phyloP scores from a whole-genome alignment of 2,797 vertebrate species.

The Anguilla anguilla region DNA sequence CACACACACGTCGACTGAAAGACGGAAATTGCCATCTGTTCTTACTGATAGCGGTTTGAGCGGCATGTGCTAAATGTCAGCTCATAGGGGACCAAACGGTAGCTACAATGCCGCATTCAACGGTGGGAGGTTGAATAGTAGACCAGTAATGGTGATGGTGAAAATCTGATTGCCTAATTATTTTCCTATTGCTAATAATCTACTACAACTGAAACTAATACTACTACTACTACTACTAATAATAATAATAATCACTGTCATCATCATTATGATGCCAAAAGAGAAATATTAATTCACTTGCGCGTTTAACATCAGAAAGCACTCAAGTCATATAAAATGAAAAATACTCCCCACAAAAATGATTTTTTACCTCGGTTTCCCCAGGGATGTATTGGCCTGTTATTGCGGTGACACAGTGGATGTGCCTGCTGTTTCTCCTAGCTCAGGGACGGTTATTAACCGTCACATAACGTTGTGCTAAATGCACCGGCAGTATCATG shows the following conservation, averaged over 20 bases:
- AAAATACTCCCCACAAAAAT: neutral
- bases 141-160: neutral
- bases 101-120: neutral
- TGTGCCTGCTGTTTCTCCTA: neutral
- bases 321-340: neutral
- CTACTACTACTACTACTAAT: neutral
- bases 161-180: neutral
- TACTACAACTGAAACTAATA: neutral
- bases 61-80: slow-evolving; percentile 5
- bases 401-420: neutral
- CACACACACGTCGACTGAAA: neutral
- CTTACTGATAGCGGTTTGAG: slow-evolving; percentile 11
- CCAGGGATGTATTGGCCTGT: neutral
- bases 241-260: neutral
- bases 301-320: neutral
- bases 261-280: neutral
- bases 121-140: neutral
- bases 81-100: neutral
- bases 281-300: neutral
- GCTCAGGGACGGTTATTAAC: neutral
- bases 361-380: neutral
- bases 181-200: neutral
- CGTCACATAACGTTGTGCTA: neutral
- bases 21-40: slow-evolving; percentile 2
- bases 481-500: neutral